Conservation (phyloP, 2,888 invertebrate species). For the Thumatha senex region DNA sequence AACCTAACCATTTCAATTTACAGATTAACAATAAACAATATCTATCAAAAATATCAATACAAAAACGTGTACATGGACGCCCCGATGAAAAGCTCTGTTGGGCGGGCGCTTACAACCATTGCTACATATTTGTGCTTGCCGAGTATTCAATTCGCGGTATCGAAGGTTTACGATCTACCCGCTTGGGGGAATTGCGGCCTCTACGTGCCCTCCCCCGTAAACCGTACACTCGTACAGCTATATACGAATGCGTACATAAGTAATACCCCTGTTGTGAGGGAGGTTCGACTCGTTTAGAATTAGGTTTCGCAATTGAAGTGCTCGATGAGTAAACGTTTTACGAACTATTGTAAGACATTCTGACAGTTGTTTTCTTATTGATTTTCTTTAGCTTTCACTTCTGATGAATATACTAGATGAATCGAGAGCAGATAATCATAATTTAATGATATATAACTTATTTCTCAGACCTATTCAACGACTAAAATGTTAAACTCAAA, state of each 20-base stretch:
- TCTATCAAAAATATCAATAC: not conserved
- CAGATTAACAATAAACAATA: not conserved
- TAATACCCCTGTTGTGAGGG: slow-evolving; percentile 54
- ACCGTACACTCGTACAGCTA: slow-evolving; percentile 51
- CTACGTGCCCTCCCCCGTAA: slow-evolving; percentile 68
- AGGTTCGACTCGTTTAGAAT: slow-evolving; percentile 67
- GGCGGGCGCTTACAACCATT: slow-evolving; percentile 51
- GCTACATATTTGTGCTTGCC: slow-evolving; percentile 68
- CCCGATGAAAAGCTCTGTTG: slow-evolving; percentile 29
- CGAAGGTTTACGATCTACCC: slow-evolving; percentile 79
- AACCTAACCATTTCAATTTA: too few species aligned
- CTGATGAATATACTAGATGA: not conserved
- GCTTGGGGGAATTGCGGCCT: slow-evolving; percentile 79
- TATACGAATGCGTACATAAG: slow-evolving; percentile 68
- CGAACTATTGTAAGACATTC: slow-evolving; percentile 36
- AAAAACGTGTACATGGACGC: slow-evolving; percentile 10
- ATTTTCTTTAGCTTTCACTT: not conserved
- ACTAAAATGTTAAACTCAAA: too few species aligned
- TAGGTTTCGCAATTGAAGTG: slow-evolving; percentile 70
- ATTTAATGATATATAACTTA: too few species aligned
- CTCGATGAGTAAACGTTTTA: slow-evolving; percentile 49
- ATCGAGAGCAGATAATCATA: too few species aligned
- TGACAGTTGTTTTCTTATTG: slow-evolving; percentile 38
- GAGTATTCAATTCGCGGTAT: slow-evolving; percentile 79
- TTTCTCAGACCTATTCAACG: too few species aligned